Conservation (phyloP, 1,140 invertebrate species). For the Teleopsis dalmanni region DNA sequence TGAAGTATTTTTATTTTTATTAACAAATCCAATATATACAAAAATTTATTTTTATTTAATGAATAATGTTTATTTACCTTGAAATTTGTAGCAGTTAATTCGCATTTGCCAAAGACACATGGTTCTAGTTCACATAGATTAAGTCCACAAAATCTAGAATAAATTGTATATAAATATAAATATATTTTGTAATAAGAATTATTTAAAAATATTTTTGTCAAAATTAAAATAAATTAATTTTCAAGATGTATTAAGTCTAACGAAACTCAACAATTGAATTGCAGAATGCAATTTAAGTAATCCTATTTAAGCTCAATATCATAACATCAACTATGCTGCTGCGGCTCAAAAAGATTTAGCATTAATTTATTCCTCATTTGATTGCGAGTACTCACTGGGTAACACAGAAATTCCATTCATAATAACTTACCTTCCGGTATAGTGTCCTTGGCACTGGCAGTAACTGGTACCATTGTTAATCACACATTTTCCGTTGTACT, state of each 20-base stretch:
- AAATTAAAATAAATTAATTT: no score
- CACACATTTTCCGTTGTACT: conserved; percentile 57
- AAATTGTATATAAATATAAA: neutral
- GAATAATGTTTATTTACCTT: conserved; percentile 13
- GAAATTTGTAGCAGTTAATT: conserved; percentile 49
- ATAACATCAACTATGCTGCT: no score
- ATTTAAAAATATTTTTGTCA: neutral
- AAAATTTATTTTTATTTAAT: neutral
- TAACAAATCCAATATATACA: neutral
- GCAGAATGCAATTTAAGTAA: no score
- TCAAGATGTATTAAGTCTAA: no score
- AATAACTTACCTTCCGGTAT: conserved; percentile 46
- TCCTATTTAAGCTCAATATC: no score
- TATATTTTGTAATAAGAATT: neutral
- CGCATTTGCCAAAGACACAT: conserved; percentile 62
- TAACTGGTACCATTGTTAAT: conserved; percentile 46
- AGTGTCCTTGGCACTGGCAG: conserved; percentile 59
- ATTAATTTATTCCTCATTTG: no score
- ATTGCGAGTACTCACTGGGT: no score
- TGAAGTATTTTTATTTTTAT: neutral
- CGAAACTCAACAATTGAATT: no score
- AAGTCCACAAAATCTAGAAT: conserved; percentile 56
- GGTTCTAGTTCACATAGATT: conserved; percentile 64
- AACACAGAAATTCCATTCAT: neutral
- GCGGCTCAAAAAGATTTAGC: no score